Evolutionary conservation across 2,797 vertebrate species (phyloP).

Genomic region (Loriculus beryllinus): DNA sequence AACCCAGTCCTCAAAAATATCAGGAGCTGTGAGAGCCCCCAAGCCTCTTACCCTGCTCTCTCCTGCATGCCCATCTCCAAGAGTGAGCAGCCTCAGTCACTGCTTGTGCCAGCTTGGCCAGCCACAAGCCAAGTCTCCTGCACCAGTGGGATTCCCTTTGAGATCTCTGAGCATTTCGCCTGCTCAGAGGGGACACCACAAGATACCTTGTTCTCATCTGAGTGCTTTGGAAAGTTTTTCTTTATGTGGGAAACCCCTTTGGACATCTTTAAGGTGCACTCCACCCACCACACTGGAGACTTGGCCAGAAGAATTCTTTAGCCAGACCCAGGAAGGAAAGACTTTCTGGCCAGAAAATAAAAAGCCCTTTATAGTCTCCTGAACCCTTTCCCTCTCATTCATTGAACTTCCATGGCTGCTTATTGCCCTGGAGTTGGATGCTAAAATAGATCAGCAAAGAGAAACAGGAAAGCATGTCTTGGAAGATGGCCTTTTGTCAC

Average conservation of each 20-base stretch:
- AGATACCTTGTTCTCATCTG: background rate
- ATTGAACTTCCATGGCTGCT: rapidly evolving
- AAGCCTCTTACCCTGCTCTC: rapidly evolving
- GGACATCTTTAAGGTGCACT: background rate
- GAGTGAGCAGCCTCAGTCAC: background rate
- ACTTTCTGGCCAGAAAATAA: background rate
- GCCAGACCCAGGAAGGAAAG: background rate
- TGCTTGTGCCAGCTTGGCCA: background rate
- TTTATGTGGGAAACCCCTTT: background rate
- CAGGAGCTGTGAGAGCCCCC: background rate
- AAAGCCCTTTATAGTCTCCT: background rate
- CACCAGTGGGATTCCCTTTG: background rate
- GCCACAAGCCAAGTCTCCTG: background rate
- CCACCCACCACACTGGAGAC: background rate
- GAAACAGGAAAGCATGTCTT: rapidly evolving
- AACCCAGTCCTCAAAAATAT: background rate
- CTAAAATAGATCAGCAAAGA: background rate
- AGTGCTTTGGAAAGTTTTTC: background rate
- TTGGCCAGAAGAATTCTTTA: background rate
- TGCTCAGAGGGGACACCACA: background rate
- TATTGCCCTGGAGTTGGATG: background rate
- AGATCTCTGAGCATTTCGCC: background rate
- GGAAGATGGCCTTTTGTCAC: background rate
- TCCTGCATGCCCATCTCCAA: background rate
- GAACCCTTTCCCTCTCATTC: background rate